Percentiles rank a stretch among this genome's conserved stretches.
Evolutionary conservation across 2,113 vertebrate species (phyloP).

Genomic region (Ardeotis arabs): DNA sequence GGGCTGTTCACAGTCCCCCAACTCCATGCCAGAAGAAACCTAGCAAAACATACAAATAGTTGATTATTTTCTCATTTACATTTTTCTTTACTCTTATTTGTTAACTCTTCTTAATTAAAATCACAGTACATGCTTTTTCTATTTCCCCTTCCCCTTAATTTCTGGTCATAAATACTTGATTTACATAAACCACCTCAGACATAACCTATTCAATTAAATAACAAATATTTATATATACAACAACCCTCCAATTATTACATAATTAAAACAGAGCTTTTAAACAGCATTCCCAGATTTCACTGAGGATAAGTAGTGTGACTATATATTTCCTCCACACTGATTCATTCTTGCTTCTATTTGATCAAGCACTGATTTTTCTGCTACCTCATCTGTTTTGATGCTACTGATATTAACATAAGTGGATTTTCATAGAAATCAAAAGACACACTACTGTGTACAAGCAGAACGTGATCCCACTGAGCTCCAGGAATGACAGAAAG

Average conservation of each 20-base stretch:
- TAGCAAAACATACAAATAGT: conserved; percentile 24
- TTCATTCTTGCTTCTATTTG: background rate
- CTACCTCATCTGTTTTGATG: background rate
- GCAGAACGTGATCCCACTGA: background rate
- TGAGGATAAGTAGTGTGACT: background rate
- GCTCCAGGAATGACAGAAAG: background rate
- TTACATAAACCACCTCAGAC: background rate
- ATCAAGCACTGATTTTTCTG: background rate
- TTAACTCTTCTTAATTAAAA: background rate
- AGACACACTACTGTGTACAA: background rate
- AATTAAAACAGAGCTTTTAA: background rate
- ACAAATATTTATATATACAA: background rate
- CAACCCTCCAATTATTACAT: background rate
- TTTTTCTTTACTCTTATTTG: background rate
- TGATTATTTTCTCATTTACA: background rate
- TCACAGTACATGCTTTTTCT: background rate
- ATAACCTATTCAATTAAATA: background rate
- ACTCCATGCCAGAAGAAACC: conserved; percentile 85
- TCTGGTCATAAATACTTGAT: background rate
- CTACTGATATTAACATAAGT: background rate
- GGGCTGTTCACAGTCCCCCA: conserved; percentile 77
- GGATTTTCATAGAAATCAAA: background rate
- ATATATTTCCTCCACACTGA: background rate
- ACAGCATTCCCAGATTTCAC: background rate
- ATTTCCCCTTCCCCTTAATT: background rate